Percentiles rank a stretch among this genome's conserved stretches.
These are phyloP conservation scores for Catostomus latipinnis DNA, from an alignment of 2,797 vertebrate genomes.

Conservation along the genomic window DNA sequence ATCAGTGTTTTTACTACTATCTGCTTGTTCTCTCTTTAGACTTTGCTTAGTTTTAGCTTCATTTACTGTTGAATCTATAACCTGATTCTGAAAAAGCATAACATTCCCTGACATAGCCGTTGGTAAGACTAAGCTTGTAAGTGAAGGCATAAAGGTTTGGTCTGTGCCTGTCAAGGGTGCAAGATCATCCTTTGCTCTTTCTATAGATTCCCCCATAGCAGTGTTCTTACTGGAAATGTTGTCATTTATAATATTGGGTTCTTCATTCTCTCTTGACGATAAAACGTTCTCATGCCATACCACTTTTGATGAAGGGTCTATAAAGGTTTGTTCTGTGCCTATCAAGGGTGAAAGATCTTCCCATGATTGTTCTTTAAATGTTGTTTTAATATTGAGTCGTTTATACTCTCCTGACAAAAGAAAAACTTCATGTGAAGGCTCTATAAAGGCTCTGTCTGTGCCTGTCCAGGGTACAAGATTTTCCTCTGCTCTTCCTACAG, in stretches of 20 bases:
- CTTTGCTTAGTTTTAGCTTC: slow-evolving; percentile 34
- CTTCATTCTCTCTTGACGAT: background rate
- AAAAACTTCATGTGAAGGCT: background rate
- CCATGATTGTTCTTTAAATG: background rate
- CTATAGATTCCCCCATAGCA: background rate
- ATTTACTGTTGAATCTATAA: slow-evolving; percentile 3
- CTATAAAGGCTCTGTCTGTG: background rate
- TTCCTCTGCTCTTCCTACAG: background rate
- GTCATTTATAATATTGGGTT: background rate
- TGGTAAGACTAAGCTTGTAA: slow-evolving; percentile 9
- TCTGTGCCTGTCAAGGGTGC: background rate
- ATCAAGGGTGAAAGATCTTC: background rate
- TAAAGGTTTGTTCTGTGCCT: background rate
- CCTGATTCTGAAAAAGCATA: background rate
- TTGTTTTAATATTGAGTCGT: background rate
- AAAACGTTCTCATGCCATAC: background rate
- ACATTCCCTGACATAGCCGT: background rate
- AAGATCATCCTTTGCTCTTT: slow-evolving; percentile 4
- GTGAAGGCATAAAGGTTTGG: background rate
- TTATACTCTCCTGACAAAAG: background rate
- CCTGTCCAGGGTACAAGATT: background rate
- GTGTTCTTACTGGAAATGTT: background rate
- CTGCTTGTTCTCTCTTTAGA: slow-evolving; percentile 4
- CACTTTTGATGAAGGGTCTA: background rate
- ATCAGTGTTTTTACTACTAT: background rate